Base-by-base conservation (phyloP, 2,113 vertebrate genomes). In the Talpa occidentalis region DNA sequence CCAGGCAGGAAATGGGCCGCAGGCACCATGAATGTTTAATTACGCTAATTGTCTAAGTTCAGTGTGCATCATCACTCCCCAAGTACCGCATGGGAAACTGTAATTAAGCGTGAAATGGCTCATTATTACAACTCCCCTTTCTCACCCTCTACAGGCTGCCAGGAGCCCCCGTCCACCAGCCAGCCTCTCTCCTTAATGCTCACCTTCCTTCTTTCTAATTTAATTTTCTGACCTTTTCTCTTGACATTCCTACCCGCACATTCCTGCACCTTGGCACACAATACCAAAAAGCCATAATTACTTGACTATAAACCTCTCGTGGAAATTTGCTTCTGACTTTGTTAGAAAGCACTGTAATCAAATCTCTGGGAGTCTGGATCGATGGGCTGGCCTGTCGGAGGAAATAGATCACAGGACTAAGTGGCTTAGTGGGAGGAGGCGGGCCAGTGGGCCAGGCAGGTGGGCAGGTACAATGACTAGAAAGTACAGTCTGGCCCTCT, bases 1-100 rank as follows among this genome's bases (percentile, higher is more conserved):
- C 88, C 88, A 54, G 79, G 96, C 97, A 97, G 96, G 94, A 97
- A 98, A 95, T 73, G 96, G 97, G 87, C 95, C 54, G 62, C 90
- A 92, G 97, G 95, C 95, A 92, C 96, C 97, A 98, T 97, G 97
- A 97, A 98, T 98, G 98, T 98, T 98, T 98, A 98, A 98, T 98
- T 93, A 97, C 94, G 96, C 97, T 98, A 98, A 98, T 98, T 98
- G 98, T 97, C 97, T 97, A 95, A 90, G 93, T 97, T 98, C 98
- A 97, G 97, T 90, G 93, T 91, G 70, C 96, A 98, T 87, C 96
- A 96, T 76, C 91, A 94, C 97, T 97, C 94, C 93, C 86, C 92
- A 85, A 96, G 97, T 54, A 97, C 87, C 94, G 0, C 6, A 94
- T 86, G 96, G 44, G 97, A 98, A 97, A 98, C 97, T 94, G 97